Percentiles rank a stretch among this genome's conserved stretches.
Conservation (phyloP, 2,888 invertebrate genomes). For the Atrina japonica region DNA sequence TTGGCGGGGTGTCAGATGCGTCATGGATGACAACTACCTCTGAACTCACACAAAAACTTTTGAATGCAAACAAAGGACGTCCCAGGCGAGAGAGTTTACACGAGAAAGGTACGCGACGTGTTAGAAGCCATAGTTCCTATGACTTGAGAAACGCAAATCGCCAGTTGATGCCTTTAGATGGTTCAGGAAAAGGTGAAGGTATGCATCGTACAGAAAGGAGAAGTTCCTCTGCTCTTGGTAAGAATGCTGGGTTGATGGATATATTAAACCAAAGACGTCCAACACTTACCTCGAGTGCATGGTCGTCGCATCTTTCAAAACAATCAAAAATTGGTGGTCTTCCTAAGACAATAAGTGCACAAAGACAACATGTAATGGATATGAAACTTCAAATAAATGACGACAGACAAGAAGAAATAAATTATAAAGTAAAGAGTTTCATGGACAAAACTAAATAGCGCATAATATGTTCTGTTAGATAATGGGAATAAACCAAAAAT, state of each 20-base stretch:
- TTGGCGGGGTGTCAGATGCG: slow-evolving; percentile 48
- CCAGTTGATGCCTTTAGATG: slow-evolving; percentile 30
- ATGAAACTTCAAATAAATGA: slow-evolving; percentile 52
- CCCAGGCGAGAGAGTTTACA: slow-evolving; percentile 27
- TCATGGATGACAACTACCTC: slow-evolving; percentile 66
- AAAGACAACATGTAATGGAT: slow-evolving; percentile 56
- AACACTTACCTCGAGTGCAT: slow-evolving; percentile 61
- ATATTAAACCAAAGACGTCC: slow-evolving; percentile 63
- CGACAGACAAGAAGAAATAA: slow-evolving; percentile 44
- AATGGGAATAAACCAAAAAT: no score
- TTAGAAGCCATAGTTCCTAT: slow-evolving; percentile 42
- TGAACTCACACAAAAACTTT: slow-evolving; percentile 65
- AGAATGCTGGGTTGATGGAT: slow-evolving; percentile 57
- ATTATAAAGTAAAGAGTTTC: slow-evolving; percentile 57
- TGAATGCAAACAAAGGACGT: slow-evolving; percentile 52
- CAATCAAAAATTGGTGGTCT: slow-evolving; percentile 34
- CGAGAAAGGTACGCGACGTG: slow-evolving; percentile 27
- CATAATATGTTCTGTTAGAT: no score
- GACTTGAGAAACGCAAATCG: slow-evolving; percentile 17
- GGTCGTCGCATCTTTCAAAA: slow-evolving; percentile 60
- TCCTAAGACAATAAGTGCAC: slow-evolving; percentile 52
- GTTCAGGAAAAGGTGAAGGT: slow-evolving; percentile 30
- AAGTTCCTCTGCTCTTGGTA: slow-evolving; percentile 18
- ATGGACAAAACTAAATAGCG: slow-evolving; percentile 41
- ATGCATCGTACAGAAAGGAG: slow-evolving; percentile 20